Percentiles rank a stretch among this genome's conserved stretches.
These are phyloP conservation scores for Poeciliopsis infans DNA, from an alignment of 2,797 vertebrate genomes.

Conservation along the genomic window DNA sequence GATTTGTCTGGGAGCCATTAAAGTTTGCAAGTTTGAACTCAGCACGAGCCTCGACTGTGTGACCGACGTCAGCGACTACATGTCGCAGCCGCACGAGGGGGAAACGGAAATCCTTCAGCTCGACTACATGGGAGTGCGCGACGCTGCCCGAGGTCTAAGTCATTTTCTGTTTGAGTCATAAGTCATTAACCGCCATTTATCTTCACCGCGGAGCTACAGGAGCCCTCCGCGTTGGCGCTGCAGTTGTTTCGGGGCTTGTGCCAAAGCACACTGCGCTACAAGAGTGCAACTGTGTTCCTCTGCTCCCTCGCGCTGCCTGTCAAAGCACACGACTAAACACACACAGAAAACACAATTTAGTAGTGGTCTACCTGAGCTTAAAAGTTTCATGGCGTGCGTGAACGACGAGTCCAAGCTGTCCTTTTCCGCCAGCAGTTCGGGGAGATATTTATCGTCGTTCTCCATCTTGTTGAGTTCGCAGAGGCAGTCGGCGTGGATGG, in stretches of 20 bases:
- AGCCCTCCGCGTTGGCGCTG: neutral
- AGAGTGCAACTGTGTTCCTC: slow-evolving; percentile 4
- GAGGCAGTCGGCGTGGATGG: slow-evolving; percentile 34
- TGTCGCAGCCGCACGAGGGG: neutral
- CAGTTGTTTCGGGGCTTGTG: slow-evolving; percentile 31
- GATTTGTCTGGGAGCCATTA: neutral
- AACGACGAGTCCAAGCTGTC: slow-evolving; percentile 96
- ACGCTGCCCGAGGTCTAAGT: neutral
- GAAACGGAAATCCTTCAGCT: neutral
- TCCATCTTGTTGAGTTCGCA: slow-evolving; percentile 86
- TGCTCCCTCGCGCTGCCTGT: neutral
- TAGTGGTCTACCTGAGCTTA: slow-evolving; percentile 86
- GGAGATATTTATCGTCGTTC: slow-evolving; percentile 94
- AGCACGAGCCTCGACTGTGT: slow-evolving; percentile 2
- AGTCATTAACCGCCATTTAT: slow-evolving; percentile 5
- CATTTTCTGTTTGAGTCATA: neutral
- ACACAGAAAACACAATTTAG: neutral
- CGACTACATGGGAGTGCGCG: neutral
- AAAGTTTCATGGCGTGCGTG: slow-evolving; percentile 95
- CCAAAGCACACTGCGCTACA: slow-evolving; percentile 27
- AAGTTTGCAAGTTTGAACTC: slow-evolving; percentile 6
- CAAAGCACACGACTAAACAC: neutral
- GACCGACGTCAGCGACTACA: slow-evolving; percentile 2
- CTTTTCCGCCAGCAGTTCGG: slow-evolving; percentile 95
- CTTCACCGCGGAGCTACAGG: neutral